Conservation (phyloP, 53 echinoderm and acorn worm species). For the Crossaster papposus region DNA sequence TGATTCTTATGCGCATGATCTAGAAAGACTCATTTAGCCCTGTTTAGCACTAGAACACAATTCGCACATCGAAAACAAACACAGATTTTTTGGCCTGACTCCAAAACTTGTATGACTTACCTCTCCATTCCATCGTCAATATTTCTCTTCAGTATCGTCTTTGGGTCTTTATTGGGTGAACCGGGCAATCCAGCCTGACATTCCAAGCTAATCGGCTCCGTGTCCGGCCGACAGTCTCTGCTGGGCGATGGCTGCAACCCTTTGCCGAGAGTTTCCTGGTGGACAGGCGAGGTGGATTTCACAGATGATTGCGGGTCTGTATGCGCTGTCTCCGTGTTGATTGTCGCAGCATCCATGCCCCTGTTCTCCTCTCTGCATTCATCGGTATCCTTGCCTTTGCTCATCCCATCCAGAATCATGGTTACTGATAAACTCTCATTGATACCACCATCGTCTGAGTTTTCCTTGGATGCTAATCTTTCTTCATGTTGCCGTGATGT, state of each 20-base stretch:
- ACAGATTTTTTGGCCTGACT: neutral
- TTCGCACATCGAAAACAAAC: no score
- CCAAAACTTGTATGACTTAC: constrained; percentile 50
- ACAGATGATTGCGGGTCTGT: neutral
- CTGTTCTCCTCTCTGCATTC: neutral
- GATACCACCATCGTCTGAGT: neutral
- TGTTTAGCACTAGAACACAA: no score
- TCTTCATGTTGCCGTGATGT: neutral
- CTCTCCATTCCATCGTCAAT: constrained; percentile 98
- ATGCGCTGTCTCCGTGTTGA: neutral
- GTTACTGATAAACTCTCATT: neutral
- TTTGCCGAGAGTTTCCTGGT: neutral
- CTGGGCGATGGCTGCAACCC: neutral
- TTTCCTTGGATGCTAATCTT: neutral
- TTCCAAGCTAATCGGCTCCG: constrained; percentile 5
- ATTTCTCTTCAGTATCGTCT: constrained; percentile 84
- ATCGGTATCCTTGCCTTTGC: neutral
- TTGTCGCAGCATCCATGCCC: neutral
- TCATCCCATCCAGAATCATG: neutral
- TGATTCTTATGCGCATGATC: no score
- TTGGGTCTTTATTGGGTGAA: constrained; percentile 52
- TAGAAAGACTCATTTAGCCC: no score
- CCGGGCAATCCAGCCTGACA: neutral
- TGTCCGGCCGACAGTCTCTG: constrained; percentile 19
- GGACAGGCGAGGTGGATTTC: neutral